phyloP scores from a whole-genome alignment of 2,888 invertebrate genomes.

The Acleris literana region DNA sequence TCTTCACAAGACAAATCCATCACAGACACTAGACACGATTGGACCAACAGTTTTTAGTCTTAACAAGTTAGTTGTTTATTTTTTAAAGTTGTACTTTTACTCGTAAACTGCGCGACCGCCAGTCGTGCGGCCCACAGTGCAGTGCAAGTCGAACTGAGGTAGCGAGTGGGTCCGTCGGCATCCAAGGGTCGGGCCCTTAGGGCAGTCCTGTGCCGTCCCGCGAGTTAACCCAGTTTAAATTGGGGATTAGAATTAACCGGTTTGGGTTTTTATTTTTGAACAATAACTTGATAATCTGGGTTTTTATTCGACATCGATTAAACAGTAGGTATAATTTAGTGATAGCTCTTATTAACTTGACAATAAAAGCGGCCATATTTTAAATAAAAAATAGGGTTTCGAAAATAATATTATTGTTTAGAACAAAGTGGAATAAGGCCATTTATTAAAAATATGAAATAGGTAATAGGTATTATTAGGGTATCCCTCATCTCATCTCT shows the following conservation, averaged over 20 bases:
- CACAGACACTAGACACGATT: conserved; percentile 34
- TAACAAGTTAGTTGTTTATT: not conserved
- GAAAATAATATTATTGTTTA: no score
- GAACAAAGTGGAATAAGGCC: no score
- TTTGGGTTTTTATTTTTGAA: not conserved
- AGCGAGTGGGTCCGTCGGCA: conserved; percentile 51
- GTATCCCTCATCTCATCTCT: no score
- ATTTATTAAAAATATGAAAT: no score
- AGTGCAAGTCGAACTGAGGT: conserved; percentile 48
- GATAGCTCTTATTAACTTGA: no score
- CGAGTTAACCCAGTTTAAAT: conserved; percentile 5
- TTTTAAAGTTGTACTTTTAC: conserved; percentile 29
- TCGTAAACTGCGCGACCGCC: conserved; percentile 62
- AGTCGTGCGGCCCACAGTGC: conserved; percentile 65
- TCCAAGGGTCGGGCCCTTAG: conserved; percentile 41
- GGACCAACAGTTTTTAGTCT: not conserved
- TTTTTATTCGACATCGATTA: no score
- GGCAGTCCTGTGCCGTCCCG: conserved; percentile 14
- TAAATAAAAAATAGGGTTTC: no score
- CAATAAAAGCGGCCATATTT: no score
- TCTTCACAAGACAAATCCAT: conserved; percentile 82
- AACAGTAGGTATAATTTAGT: no score
- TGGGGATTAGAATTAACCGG: not conserved
- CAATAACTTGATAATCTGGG: no score
- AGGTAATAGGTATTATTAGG: no score